phyloP scores from a whole-genome alignment of 1,140 invertebrate species.

The Andricus grossulariae region DNA sequence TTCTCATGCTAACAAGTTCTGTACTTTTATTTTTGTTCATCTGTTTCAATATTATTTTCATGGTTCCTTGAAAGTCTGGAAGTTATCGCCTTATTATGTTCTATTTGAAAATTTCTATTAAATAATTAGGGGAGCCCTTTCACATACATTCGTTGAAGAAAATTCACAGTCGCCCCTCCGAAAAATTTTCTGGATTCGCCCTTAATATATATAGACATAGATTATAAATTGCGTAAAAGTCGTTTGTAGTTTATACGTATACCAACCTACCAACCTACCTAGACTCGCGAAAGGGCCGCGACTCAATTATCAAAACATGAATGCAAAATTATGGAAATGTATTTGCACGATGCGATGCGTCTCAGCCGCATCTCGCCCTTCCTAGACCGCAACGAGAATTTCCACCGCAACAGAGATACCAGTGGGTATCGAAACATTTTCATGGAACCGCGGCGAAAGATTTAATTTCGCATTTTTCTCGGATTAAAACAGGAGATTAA shows the following conservation, averaged over 20 bases:
- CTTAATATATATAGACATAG: no score
- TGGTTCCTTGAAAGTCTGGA: no score
- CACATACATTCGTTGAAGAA: no score
- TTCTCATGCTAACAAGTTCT: no score
- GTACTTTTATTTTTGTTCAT: no score
- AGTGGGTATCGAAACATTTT: constrained; percentile 23
- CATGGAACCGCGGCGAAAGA: constrained; percentile 23
- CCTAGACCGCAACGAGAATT: constrained; percentile 59
- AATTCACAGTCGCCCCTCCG: no score
- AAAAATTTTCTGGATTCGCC: no score
- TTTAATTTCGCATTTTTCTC: constrained; percentile 12
- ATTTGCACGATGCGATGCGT: constrained; percentile 63
- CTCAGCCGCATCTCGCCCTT: constrained; percentile 57
- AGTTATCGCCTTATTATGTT: no score
- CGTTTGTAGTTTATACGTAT: background rate
- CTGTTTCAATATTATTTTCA: no score
- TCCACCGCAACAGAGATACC: constrained; percentile 16
- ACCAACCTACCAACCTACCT: background rate
- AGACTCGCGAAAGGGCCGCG: constrained; percentile 41
- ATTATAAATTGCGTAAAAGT: background rate
- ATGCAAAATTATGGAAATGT: constrained; percentile 74
- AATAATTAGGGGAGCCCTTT: no score
- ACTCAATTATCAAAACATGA: constrained; percentile 73
- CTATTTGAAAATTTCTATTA: no score
- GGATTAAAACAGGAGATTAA: constrained; percentile 21